These are phyloP conservation scores for Perithous albicinctus DNA, from an alignment of 2,888 invertebrate species.

Conservation along the genomic window DNA sequence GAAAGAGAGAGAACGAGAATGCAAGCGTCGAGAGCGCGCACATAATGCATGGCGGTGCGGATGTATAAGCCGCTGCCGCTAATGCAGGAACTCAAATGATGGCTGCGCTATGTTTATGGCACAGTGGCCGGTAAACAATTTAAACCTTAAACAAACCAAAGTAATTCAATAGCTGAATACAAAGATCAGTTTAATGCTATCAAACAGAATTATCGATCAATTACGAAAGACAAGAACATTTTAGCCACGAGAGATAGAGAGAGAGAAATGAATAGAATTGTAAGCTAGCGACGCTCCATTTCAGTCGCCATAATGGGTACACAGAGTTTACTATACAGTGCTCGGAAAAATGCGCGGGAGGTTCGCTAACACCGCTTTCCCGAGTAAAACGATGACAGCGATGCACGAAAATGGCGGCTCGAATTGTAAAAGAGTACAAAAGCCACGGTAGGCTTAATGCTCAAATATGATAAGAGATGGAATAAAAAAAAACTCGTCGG, in stretches of 20 bases:
- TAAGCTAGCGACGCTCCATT: slow-evolving; percentile 36
- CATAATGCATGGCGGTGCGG: slow-evolving; percentile 68
- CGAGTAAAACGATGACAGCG: slow-evolving; percentile 68
- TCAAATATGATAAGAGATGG: too few relatives aligned
- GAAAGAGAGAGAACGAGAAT: slow-evolving; percentile 64
- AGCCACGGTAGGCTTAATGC: too few relatives aligned
- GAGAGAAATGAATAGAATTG: slow-evolving; percentile 42
- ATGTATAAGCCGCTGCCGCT: slow-evolving; percentile 33
- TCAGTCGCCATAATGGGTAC: slow-evolving; percentile 49
- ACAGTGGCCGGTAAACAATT: slow-evolving; percentile 77
- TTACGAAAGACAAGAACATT: slow-evolving; percentile 67
- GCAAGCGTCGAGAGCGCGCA: slow-evolving; percentile 67
- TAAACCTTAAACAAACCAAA: slow-evolving; percentile 10
- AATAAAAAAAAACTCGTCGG: too few relatives aligned
- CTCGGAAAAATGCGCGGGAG: slow-evolving; percentile 82
- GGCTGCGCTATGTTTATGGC: slow-evolving; percentile 72
- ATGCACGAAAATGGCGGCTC: slow-evolving; percentile 75
- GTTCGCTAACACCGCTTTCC: slow-evolving; percentile 68
- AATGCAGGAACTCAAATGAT: slow-evolving; percentile 48
- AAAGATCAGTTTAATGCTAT: slow-evolving; percentile 67
- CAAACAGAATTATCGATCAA: slow-evolving; percentile 76
- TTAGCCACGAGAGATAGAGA: slow-evolving; percentile 19
- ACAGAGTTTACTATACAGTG: slow-evolving; percentile 47
- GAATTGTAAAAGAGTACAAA: too few relatives aligned
- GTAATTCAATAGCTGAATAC: too few relatives aligned